phyloP scores from a whole-genome alignment of 1,140 invertebrate genomes.

The Scaptomyza pallida region DNA sequence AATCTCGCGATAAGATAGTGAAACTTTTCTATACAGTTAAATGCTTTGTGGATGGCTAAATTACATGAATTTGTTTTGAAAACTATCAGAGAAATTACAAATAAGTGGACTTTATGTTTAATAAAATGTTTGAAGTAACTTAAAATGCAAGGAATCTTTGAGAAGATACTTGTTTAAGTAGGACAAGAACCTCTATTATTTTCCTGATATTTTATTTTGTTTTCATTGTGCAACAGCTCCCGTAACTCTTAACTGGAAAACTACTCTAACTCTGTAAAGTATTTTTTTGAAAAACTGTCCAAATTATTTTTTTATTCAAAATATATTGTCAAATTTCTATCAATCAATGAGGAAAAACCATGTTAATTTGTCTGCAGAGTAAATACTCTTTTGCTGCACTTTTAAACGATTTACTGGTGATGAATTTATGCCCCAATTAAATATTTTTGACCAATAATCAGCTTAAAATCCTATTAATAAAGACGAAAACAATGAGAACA shows the following conservation, averaged over 20 bases:
- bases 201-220: no score
- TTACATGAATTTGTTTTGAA: not conserved
- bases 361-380: not conserved
- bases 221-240: no score
- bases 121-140: no score
- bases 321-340: conserved; percentile 18
- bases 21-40: conserved; percentile 5
- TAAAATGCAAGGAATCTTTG: no score
- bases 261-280: no score
- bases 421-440: conserved; percentile 55
- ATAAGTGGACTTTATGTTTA: no score
- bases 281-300: not conserved
- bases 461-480: conserved; percentile 74
- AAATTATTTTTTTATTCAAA: not conserved
- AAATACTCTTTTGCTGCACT: not conserved
- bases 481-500: conserved; percentile 47
- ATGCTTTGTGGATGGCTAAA: no score
- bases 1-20: conserved; percentile 38
- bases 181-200: not conserved
- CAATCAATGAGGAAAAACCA: conserved; percentile 41
- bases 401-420: conserved; percentile 44
- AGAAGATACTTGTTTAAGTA: no score
- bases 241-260: no score
- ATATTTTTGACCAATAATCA: conserved; percentile 20
- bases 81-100: no score